These are phyloP conservation scores for Diadumene lineata DNA, from an alignment of 92 coral and sea anemone species.

Conservation along the genomic window DNA sequence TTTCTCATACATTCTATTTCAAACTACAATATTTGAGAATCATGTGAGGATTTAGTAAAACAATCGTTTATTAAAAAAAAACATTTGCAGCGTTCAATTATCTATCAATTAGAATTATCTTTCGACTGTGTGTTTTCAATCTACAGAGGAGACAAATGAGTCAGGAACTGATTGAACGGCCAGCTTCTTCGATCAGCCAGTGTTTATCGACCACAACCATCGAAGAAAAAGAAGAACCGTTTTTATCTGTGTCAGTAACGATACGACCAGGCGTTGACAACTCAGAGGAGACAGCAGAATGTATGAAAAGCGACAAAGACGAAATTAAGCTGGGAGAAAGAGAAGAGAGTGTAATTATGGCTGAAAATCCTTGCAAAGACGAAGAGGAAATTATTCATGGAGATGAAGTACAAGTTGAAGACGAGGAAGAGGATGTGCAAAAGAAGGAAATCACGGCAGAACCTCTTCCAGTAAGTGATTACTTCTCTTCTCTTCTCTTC, in stretches of 20 bases:
- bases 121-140: not conserved
- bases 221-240: slow-evolving; percentile 15
- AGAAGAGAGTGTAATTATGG: not conserved
- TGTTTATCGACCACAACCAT: slow-evolving; percentile 12
- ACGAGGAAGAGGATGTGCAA: not conserved
- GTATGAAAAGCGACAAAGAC: not conserved
- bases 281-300: not conserved
- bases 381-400: not conserved
- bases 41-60: too few species aligned
- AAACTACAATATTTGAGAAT: too few species aligned
- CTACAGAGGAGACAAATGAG: not conserved
- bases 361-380: not conserved
- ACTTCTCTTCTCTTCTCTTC: not conserved
- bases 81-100: too few species aligned
- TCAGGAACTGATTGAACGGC: not conserved
- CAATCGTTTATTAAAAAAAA: too few species aligned
- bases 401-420: not conserved
- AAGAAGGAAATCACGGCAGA: not conserved
- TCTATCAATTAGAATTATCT: too few species aligned
- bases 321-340: not conserved
- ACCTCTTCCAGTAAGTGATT: slow-evolving; percentile 3
- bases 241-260: slow-evolving; percentile 59
- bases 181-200: not conserved
- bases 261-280: slow-evolving; percentile 34
- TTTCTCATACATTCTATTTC: too few species aligned